Base-by-base conservation (phyloP, 92 coral and sea anemone genomes). In the Phenganax marumi region DNA sequence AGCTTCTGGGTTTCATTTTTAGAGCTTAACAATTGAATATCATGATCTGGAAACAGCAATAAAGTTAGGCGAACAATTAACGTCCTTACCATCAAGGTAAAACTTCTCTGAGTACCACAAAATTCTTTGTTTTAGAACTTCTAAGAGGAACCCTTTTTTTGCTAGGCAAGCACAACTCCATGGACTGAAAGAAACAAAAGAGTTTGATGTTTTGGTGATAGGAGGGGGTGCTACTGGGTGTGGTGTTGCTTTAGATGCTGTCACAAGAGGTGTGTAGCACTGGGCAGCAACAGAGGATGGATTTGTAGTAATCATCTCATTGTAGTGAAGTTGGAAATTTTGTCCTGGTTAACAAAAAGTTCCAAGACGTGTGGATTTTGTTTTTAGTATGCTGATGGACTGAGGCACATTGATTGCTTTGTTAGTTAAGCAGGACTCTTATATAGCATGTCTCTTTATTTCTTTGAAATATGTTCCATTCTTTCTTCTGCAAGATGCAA, bases 191-290 rank as follows among this genome's bases (percentile, higher is more conserved):
- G 84, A 86, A 17, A 90, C 92, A 3, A 66, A 75, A 63, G 96
- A 95, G 48, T 95, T 90, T 95, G 98, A 95, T 82, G 93, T 95
- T 50, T 86, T 95, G 56, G 96, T 95, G 63, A 95, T 95, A n/a
- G 98, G 98, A 12, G 97, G 98, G 14, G 98, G 98, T 25, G 98
- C 98, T 10, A 92, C 98, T 17, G 98, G 98, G 12, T 89, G 96
- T 73, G 98, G 98, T 14, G 98, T 95, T 6, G 98, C 97, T 8
- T 89, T 95, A 17, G 98, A 95, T 81, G 84, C 97, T 53, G 97
- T 92, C 7, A 95, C 98, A 33, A 90, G 98, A 89, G 98, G 98
- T 92, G 82, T 12, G 73, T 66, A 14, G 10, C 48, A 8, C 50
- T 66, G 43, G 56, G 17, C 8, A 39, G 18, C 18, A 7, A 65